phyloP scores from a whole-genome alignment of 2,797 vertebrate species.

The Anomalospiza imberbis region DNA sequence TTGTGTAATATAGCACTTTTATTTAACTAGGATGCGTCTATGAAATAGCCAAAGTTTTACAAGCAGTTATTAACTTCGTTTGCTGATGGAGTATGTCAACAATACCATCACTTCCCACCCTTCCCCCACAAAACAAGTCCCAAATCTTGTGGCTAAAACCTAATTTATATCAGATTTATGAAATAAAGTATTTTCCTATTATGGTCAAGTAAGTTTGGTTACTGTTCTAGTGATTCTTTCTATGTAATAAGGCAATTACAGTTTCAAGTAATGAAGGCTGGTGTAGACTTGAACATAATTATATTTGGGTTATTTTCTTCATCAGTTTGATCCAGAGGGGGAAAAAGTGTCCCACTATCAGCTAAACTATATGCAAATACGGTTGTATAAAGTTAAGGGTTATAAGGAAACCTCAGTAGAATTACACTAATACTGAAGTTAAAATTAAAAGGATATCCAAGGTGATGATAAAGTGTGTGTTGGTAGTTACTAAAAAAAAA shows the following conservation, averaged over 20 bases:
- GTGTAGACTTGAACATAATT: conserved; percentile 70
- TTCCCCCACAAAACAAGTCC: conserved; percentile 59
- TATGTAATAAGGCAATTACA: conserved; percentile 78
- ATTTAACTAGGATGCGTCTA: conserved; percentile 76
- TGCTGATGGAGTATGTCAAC: conserved; percentile 69
- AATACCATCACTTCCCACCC: conserved; percentile 54
- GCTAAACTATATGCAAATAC: conserved; percentile 71
- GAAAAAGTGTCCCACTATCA: conserved; percentile 67
- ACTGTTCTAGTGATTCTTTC: conserved; percentile 79
- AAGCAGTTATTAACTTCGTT: conserved; percentile 70
- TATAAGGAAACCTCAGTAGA: conserved; percentile 71
- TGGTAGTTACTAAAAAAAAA: conserved; percentile 87
- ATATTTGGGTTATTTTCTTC: conserved; percentile 71
- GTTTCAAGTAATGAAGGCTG: conserved; percentile 74
- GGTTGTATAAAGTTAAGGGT: conserved; percentile 75
- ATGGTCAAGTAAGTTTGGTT: conserved; percentile 78
- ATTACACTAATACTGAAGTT: conserved; percentile 73
- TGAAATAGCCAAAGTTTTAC: conserved; percentile 81
- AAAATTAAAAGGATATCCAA: conserved; percentile 74
- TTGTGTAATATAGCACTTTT: conserved; percentile 81
- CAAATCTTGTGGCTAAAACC: conserved; percentile 74
- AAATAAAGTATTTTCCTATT: conserved; percentile 82
- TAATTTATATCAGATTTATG: conserved; percentile 82
- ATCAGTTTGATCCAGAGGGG: conserved; percentile 66
- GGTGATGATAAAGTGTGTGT: conserved; percentile 75